Conservation (phyloP, 1,140 invertebrate genomes). For the Euwallacea similis region DNA sequence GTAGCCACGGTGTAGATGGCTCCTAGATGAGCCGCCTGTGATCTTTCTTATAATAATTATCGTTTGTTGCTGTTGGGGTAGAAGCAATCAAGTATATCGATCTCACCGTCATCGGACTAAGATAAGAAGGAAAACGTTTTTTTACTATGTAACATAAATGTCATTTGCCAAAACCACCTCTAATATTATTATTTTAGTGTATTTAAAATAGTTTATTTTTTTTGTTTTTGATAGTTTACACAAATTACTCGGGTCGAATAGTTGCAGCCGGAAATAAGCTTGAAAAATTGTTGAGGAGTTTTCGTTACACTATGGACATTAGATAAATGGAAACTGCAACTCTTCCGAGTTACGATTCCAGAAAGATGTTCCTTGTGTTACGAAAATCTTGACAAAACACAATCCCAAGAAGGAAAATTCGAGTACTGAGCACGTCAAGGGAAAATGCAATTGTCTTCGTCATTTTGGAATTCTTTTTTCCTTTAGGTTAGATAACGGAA, state of each 20-base stretch:
- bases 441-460: too few relatives aligned
- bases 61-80: neutral
- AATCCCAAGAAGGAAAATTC: too few relatives aligned
- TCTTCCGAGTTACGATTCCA: too few relatives aligned
- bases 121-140: neutral
- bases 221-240: conserved; percentile 1
- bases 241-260: neutral
- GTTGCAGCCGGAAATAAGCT: too few relatives aligned
- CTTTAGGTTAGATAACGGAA: too few relatives aligned
- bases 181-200: conserved; percentile 19
- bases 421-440: too few relatives aligned
- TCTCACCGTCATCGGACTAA: conserved; percentile 16
- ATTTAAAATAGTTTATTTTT: neutral
- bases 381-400: too few relatives aligned
- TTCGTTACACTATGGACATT: too few relatives aligned
- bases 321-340: too few relatives aligned
- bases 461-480: too few relatives aligned
- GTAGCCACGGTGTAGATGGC: conserved; percentile 53
- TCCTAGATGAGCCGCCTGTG: conserved; percentile 19
- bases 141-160: conserved; percentile 55
- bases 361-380: too few relatives aligned
- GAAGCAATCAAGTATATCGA: conserved; percentile 3
- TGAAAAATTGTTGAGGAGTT: too few relatives aligned
- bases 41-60: conserved; percentile 14
- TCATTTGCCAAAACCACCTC: conserved; percentile 55